These are phyloP conservation scores for Nothocercus nigrocapillus DNA, from an alignment of 2,113 vertebrate species.

Conservation along the genomic window DNA sequence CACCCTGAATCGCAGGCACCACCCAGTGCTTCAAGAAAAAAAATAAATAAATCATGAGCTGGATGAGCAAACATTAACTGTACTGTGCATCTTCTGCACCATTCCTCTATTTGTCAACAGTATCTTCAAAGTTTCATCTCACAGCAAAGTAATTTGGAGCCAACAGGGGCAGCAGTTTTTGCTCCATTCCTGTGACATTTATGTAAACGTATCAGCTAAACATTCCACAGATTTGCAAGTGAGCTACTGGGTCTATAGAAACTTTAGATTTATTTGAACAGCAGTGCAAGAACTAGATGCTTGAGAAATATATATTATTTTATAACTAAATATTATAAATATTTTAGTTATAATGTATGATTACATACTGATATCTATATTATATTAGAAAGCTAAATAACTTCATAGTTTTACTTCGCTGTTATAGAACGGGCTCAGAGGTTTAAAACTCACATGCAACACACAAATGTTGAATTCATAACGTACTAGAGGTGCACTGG, in stretches of 20 bases:
- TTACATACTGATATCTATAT: no score
- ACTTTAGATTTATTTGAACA: not conserved
- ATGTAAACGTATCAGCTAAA: not conserved
- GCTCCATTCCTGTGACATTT: not conserved
- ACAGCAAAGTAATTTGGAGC: not conserved
- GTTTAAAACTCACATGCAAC: not conserved
- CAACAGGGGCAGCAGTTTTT: not conserved
- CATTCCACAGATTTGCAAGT: not conserved
- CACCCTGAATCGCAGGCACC: not conserved
- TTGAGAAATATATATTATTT: no score
- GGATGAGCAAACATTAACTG: not conserved
- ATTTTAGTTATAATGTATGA: no score
- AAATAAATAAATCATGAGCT: not conserved
- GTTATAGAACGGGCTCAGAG: rapidly evolving
- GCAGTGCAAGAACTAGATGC: not conserved
- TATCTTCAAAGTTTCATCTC: not conserved
- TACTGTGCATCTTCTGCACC: not conserved
- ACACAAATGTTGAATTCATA: not conserved
- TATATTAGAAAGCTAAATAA: not conserved
- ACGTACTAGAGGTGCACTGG: not conserved
- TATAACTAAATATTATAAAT: no score
- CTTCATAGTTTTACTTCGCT: not conserved
- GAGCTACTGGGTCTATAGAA: not conserved
- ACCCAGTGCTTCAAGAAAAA: not conserved
- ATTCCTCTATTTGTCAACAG: not conserved